Evolutionary conservation across 2,113 vertebrate genomes (phyloP).

Genomic region (Daphoenositta chrysoptera): DNA sequence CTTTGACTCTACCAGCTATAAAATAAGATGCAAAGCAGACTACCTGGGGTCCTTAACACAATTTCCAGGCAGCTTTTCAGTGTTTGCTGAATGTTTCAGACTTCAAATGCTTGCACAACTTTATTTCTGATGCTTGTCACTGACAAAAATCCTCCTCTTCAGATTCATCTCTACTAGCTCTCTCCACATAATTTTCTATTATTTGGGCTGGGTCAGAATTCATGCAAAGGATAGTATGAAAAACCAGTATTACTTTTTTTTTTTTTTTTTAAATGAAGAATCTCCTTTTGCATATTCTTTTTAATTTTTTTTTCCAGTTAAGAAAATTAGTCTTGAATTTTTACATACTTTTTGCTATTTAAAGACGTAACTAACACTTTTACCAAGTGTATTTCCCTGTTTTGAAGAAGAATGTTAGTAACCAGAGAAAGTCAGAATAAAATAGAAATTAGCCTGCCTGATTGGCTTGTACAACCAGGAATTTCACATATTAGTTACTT

Average conservation of each 20-base stretch:
- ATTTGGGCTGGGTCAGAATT: background rate
- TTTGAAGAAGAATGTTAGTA: background rate
- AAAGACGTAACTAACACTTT: background rate
- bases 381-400: background rate
- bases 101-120: background rate
- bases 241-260: background rate
- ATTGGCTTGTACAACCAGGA: background rate
- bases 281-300: background rate
- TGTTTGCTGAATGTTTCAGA: background rate
- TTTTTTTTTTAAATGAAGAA: background rate
- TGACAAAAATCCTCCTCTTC: background rate
- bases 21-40: background rate
- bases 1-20: background rate
- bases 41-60: background rate
- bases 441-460: background rate
- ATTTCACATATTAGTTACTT: background rate
- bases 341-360: background rate
- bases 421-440: background rate
- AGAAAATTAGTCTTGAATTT: background rate
- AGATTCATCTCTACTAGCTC: background rate
- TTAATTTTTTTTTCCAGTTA: background rate
- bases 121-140: background rate
- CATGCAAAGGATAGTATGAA: background rate
- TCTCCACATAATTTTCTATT: background rate
- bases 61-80: background rate